Percentiles rank a stretch among this genome's conserved stretches.
phyloP scores from a whole-genome alignment of 2,888 invertebrate species.

The Lasioglossum zephyrum region DNA sequence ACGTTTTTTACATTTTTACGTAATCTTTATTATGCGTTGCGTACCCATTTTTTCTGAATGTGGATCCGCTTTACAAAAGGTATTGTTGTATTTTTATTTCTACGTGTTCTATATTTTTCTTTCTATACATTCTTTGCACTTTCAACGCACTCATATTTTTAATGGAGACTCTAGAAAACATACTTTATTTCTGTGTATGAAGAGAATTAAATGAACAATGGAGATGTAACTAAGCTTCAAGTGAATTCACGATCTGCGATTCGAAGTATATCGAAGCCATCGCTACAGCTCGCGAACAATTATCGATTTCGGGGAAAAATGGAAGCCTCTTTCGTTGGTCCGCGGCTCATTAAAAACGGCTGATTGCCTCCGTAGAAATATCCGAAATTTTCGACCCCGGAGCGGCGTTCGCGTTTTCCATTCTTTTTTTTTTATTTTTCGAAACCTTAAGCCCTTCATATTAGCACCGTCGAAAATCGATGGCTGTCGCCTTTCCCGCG shows the following conservation, averaged over 20 bases:
- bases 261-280: slow-evolving; percentile 23
- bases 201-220: not conserved
- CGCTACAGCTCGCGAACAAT: slow-evolving; percentile 52
- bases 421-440: not conserved
- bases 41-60: not conserved
- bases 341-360: slow-evolving; percentile 46
- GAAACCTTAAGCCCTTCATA: slow-evolving; percentile 11
- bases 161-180: not conserved
- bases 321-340: slow-evolving; percentile 25
- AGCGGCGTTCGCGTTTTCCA: not conserved
- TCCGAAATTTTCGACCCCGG: slow-evolving; percentile 46
- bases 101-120: not conserved
- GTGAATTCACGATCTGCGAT: not conserved
- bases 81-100: not conserved
- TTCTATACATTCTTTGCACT: not conserved
- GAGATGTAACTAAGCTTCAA: not conserved
- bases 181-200: too few species aligned
- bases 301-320: slow-evolving; percentile 52
- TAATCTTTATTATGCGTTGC: not conserved
- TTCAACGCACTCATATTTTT: not conserved
- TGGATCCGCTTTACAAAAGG: not conserved
- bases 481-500: not conserved
- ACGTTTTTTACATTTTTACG: not conserved
- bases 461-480: not conserved
- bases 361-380: slow-evolving; percentile 54